Conservation (phyloP, 1,140 invertebrate species). For the Bursaphelenchus mucronatus region DNA sequence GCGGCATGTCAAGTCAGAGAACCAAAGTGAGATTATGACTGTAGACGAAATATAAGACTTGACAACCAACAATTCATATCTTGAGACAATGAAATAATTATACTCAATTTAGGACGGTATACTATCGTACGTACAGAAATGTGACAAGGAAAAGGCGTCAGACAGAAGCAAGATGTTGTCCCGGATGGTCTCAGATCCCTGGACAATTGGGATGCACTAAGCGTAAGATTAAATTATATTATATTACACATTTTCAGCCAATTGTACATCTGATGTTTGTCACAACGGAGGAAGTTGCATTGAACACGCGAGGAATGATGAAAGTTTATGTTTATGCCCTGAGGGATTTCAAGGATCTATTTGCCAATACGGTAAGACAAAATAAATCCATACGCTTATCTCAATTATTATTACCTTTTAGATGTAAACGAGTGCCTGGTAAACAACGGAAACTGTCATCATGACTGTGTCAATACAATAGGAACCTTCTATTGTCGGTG, state of each 20-base stretch:
- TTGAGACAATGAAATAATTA: neutral
- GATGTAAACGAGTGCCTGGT: slow-evolving; percentile 61
- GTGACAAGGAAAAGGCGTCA: slow-evolving; percentile 59
- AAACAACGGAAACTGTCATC: slow-evolving; percentile 61
- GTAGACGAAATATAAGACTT: neutral
- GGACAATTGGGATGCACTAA: slow-evolving; percentile 60
- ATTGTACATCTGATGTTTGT: slow-evolving; percentile 61
- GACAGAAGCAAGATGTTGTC: slow-evolving; percentile 62
- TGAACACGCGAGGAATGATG: slow-evolving; percentile 5
- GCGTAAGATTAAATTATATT: slow-evolving; percentile 39
- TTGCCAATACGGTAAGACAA: slow-evolving; percentile 60
- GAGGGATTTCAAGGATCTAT: slow-evolving; percentile 57
- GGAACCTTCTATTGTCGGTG: slow-evolving; percentile 67
- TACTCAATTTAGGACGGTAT: slow-evolving; percentile 62
- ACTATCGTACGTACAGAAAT: slow-evolving; percentile 62
- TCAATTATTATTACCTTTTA: slow-evolving; percentile 11
- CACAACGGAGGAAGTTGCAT: slow-evolving; percentile 61
- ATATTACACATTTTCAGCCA: slow-evolving; percentile 54
- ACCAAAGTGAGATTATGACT: slow-evolving; percentile 45
- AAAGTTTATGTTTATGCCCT: slow-evolving; percentile 55
- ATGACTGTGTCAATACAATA: slow-evolving; percentile 62
- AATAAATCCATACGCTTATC: slow-evolving; percentile 3
- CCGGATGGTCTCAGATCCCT: slow-evolving; percentile 62
- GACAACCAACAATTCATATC: neutral
- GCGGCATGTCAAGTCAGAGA: slow-evolving; percentile 48